Evolutionary conservation across 64 coral and sea anemone species (phyloP).

Genomic region (Catalaphyllia jardinei): DNA sequence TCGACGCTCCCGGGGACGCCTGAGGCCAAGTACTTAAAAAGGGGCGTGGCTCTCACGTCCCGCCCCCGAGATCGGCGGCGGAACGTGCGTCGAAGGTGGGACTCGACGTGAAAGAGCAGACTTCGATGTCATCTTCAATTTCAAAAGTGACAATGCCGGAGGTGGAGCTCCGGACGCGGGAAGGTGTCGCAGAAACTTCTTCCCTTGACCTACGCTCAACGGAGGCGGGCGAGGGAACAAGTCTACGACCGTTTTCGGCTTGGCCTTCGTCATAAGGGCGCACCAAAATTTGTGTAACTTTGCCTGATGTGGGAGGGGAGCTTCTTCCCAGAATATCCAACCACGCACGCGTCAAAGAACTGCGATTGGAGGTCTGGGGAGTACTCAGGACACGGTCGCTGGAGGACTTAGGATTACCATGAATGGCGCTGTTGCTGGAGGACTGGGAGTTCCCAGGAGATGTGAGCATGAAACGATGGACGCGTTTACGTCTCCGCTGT

Average conservation of each 20-base stretch:
- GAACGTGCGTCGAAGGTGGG: neutral
- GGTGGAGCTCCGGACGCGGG: neutral
- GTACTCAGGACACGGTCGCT: too few species aligned
- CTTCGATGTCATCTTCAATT: neutral
- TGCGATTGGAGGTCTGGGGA: too few species aligned
- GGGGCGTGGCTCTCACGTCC: conserved; percentile 1
- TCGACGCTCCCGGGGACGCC: neutral
- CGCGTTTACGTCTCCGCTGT: too few species aligned
- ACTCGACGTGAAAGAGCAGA: conserved; percentile 11
- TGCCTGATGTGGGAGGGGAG: neutral
- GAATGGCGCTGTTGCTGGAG: too few species aligned
- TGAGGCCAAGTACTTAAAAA: conserved; percentile 15
- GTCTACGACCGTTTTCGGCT: neutral
- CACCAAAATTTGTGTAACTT: neutral
- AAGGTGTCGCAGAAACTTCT: neutral
- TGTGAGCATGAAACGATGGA: too few species aligned
- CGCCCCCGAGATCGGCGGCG: neutral
- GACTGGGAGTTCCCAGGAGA: too few species aligned
- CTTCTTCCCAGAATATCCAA: neutral
- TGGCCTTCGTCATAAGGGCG: neutral
- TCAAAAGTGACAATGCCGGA: neutral
- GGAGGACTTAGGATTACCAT: too few species aligned
- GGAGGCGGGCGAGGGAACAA: neutral
- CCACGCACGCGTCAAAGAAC: neutral
- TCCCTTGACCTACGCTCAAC: neutral